Base-by-base conservation (phyloP, 2,888 invertebrate species). In the Octonoba sinensis region DNA sequence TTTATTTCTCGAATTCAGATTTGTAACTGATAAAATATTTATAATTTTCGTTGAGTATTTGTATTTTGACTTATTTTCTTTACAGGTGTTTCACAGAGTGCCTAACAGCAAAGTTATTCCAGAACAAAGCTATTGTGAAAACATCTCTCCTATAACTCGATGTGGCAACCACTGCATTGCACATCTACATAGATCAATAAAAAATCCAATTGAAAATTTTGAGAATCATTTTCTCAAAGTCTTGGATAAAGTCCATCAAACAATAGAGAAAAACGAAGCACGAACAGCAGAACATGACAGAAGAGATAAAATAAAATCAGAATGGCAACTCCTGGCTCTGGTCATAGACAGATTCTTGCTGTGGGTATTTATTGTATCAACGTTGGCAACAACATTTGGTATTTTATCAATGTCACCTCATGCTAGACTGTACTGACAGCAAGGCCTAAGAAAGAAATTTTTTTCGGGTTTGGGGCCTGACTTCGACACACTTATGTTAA, bases 251-350 rank as follows among this genome's bases (percentile, higher is more conserved):
- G 92, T 93, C 47, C 92, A 93, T 87, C 91, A 91, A 84, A 94
- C 94, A 4, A 93, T 95, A 82, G 95, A 95, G 86, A 90, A 92
- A 66, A 95, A 94, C 89, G 95, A 94, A 88, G 91, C 92, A 86
- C 91, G 96, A 4, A 91, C 95, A 11, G 92, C 92, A 0, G 94
- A 95, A 86, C 93, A 93, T 87, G 95, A 95, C 87, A 91, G 93
- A 70, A 90, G 93, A 71, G 95, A 96, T 86, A 91, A 93, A 66
- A 93, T 94, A 82, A 94, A 94, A 87, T 89, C 94, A 73, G 96
- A 96, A 88, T 96, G 96, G 96, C 94, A 92, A 86, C 92, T 92
- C 86, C 88, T 94, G 82, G 95, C 96, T 0, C 91, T 95, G 71
- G 95, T 96, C 16, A 92, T 95, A 82, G 96, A 96, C 88, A 91